A percentile compares a stretch with the other conserved stretches of the same genome.
phyloP scores from a whole-genome alignment of 2,888 invertebrate genomes.

The Patella ulyssiponensis region DNA sequence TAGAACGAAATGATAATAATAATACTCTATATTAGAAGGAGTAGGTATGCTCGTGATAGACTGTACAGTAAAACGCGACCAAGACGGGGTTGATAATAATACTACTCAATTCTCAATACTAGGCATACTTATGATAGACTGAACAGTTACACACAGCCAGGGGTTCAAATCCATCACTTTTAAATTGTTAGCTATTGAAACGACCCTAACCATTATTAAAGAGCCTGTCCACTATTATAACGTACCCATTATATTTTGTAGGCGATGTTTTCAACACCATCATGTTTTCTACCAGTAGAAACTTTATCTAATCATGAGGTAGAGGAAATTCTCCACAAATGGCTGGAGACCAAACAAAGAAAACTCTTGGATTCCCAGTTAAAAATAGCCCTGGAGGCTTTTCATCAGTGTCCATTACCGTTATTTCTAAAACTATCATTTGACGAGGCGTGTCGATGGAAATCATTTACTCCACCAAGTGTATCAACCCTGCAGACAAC shows the following conservation, averaged over 20 bases:
- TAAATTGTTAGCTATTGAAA: no score
- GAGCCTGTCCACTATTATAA: no score
- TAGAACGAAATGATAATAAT: no score
- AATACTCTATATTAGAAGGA: no score
- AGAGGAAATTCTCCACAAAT: slow-evolving; percentile 55
- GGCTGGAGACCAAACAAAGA: slow-evolving; percentile 49
- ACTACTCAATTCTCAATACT: no score
- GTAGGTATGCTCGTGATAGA: no score
- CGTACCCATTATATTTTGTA: slow-evolving; percentile 4
- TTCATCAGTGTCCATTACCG: slow-evolving; percentile 56
- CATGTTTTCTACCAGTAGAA: slow-evolving; percentile 49
- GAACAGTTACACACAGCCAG: no score
- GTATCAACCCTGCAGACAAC: slow-evolving; percentile 48
- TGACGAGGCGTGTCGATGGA: slow-evolving; percentile 63
- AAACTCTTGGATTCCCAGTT: slow-evolving; percentile 53
- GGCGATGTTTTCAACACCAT: slow-evolving; percentile 25
- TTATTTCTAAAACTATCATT: slow-evolving; percentile 63
- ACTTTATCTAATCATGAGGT: slow-evolving; percentile 49
- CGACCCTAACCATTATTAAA: no score
- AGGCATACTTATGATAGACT: no score
- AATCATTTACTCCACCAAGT: slow-evolving; percentile 51
- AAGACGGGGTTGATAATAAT: no score
- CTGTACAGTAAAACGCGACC: no score
- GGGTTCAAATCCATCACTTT: no score
- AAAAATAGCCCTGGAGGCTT: slow-evolving; percentile 45